Evolutionary conservation across 2,113 vertebrate genomes (phyloP), one percentile per base, ranked within the genome.

Genomic region (Zapus hudsonius): DNA sequence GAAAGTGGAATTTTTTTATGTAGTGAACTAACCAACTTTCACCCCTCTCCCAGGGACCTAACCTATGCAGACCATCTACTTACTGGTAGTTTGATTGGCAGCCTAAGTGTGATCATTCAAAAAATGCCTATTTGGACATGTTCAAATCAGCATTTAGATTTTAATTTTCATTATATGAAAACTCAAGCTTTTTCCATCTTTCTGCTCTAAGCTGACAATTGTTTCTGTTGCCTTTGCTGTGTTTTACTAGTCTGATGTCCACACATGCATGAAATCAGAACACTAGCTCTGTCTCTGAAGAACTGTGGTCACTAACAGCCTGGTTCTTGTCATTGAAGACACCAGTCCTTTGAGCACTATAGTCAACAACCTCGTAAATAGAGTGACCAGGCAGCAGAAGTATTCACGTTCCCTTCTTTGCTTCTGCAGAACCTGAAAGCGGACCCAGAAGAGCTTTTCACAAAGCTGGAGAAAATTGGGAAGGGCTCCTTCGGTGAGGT

Each of bases 401-500:
- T 17, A 40, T 1, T 94, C 12, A 95, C 63, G 8, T 86, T 95
- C 19, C 84, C 40, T 92, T 83, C 91, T 31, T 82, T 66, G 91
- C 12, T 92, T 96, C 59, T 57, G 73, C 97, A 99, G 99, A 99
- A 98, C 97, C 97, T 99, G 90, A 99, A 98, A 97, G 99, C 99
- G 57, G 99, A 99, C 96, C 99, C 99, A 22, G 99, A 99, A 95
- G 99, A 99, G 97, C 97, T 99, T 63, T 99, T 99, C 90, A 99
- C 99, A n/a, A 99, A 99, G 96, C 97, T 99, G 93, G 99, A 99
- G 95, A 99, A 98, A 95, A 99, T 99, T 94, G 99, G 99, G 64
- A 99, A 99, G 97, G 99, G 99, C 84, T 99, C 99, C 44, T 99
- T 99, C 83, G 99, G 99, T 11, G 99, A 99, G 96, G 99, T 99